Evolutionary conservation across 2,113 vertebrate genomes (phyloP).

Genomic region (Neolamprologus falcicula): DNA sequence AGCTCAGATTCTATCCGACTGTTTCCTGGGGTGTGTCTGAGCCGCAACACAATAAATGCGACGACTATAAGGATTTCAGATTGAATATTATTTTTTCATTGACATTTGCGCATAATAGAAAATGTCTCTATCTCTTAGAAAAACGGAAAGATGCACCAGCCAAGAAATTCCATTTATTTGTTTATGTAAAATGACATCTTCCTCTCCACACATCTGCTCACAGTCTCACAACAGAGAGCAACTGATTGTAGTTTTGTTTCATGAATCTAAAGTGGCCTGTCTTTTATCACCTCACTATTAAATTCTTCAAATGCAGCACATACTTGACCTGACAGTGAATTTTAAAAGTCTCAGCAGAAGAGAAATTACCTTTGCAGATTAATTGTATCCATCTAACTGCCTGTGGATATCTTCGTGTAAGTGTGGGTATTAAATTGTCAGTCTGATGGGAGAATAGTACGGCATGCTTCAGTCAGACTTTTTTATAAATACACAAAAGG

Average conservation of each 20-base stretch:
- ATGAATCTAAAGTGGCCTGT: slow-evolving; percentile 34
- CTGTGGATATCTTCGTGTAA: neutral
- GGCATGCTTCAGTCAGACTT: neutral
- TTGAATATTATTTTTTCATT: slow-evolving; percentile 25
- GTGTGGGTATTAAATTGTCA: neutral
- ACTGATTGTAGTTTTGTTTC: slow-evolving; percentile 12
- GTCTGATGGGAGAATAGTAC: neutral
- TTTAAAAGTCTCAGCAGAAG: neutral
- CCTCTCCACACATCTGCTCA: neutral
- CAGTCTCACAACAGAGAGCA: neutral
- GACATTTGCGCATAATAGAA: slow-evolving; percentile 38
- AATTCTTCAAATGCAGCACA: neutral
- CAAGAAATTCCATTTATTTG: slow-evolving; percentile 51
- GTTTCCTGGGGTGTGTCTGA: neutral
- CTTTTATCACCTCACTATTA: neutral
- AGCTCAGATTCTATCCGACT: neutral
- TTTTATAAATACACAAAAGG: neutral
- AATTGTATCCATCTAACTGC: neutral
- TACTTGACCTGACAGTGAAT: neutral
- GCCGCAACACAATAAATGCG: neutral
- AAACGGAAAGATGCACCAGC: neutral
- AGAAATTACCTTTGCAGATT: neutral
- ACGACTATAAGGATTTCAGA: neutral
- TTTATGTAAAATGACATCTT: slow-evolving; percentile 49
- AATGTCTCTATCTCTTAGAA: slow-evolving; percentile 15